Conservation (phyloP, 2,797 vertebrate genomes). For the Myotis pilosus region DNA sequence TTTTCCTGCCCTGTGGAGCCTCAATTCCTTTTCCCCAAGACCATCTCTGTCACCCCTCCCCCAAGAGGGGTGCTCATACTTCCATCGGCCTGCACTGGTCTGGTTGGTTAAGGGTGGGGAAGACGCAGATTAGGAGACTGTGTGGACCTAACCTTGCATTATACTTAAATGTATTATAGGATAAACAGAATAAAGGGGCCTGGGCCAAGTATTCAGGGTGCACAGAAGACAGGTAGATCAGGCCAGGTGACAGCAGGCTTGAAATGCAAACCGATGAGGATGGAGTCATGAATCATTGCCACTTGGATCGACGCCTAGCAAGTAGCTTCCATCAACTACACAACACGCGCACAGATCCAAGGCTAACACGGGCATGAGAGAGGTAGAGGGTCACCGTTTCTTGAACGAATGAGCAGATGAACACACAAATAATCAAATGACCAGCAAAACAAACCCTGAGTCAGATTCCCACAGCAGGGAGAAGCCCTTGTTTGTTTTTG, state of each 20-base stretch:
- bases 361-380: background rate
- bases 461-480: background rate
- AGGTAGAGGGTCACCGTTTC: background rate
- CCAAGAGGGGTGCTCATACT: background rate
- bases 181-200: background rate
- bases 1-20: background rate
- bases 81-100: background rate
- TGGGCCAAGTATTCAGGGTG: background rate
- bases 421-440: background rate
- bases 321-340: background rate
- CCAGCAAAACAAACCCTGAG: background rate
- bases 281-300: background rate
- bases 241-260: background rate
- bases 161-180: background rate
- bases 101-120: background rate
- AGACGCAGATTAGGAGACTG: background rate
- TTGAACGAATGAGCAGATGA: background rate
- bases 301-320: background rate
- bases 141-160: background rate
- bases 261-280: background rate
- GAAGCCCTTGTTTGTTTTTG: background rate
- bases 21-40: background rate
- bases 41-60: background rate
- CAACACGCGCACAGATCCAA: background rate
- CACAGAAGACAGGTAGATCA: background rate